Evolutionary conservation across 2,888 invertebrate genomes (phyloP).

Genomic region (Frankliniella intonsa): DNA sequence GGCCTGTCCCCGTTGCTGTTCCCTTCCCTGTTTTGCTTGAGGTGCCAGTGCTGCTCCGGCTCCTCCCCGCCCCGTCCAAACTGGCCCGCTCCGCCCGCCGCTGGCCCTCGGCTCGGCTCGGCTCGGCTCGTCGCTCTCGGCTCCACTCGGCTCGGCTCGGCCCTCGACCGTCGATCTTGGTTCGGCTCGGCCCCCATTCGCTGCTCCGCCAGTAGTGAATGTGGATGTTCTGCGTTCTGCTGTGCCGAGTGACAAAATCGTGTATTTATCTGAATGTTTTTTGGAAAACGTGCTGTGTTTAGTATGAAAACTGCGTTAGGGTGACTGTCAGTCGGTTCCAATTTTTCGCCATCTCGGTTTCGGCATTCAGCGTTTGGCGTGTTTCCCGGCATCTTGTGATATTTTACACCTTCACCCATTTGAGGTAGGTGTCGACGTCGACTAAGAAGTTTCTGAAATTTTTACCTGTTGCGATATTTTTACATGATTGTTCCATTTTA

Average conservation of each 20-base stretch:
- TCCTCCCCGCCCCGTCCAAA: too few relatives aligned
- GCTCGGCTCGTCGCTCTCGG: not conserved
- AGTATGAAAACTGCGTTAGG: not conserved
- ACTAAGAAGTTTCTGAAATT: not conserved
- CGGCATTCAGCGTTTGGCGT: not conserved
- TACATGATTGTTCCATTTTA: not conserved
- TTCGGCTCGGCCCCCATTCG: constrained; percentile 2
- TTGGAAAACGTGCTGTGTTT: not conserved
- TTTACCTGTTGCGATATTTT: not conserved
- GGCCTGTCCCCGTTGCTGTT: too few relatives aligned
- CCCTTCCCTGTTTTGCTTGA: too few relatives aligned
- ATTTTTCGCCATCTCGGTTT: not conserved
- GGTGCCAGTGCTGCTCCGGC: too few relatives aligned
- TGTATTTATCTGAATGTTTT: too few relatives aligned
- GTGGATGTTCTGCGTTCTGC: not conserved
- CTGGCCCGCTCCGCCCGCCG: too few relatives aligned
- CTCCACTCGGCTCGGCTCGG: not conserved
- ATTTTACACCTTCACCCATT: not conserved
- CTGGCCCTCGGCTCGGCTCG: not conserved
- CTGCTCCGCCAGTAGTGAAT: not conserved
- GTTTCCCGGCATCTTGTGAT: not conserved
- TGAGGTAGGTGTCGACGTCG: constrained; percentile 11
- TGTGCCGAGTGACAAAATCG: too few relatives aligned
- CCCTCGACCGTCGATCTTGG: not conserved
- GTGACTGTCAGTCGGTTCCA: not conserved